A percentile compares a stretch with the other conserved stretches of the same genome.
phyloP scores from a whole-genome alignment of 2,113 vertebrate genomes.

The Syngnathus scovelli region DNA sequence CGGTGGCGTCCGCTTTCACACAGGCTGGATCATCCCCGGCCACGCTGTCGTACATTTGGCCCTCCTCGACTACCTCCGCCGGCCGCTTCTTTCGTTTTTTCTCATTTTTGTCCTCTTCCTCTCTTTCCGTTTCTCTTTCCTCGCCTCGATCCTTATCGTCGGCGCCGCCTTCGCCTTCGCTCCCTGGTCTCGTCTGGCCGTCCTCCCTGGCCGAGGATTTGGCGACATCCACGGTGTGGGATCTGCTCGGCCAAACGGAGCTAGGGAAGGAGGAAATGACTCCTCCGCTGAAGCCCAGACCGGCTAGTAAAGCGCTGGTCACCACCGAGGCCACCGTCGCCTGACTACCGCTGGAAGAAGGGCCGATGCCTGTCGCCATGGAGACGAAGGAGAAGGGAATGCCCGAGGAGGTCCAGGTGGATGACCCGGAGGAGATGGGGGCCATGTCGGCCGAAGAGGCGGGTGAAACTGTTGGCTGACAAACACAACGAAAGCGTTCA shows the following conservation, averaged over 20 bases:
- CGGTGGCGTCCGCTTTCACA: conserved; percentile 54
- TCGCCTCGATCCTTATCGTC: conserved; percentile 69
- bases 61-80: background rate
- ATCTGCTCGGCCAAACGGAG: conserved; percentile 84
- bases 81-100: conserved; percentile 43
- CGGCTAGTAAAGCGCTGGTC: conserved; percentile 90
- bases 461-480: conserved; percentile 89
- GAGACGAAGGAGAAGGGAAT: conserved; percentile 96
- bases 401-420: conserved; percentile 94
- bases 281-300: conserved; percentile 86
- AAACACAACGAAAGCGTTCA: background rate
- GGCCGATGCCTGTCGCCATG: conserved; percentile 93
- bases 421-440: conserved; percentile 95
- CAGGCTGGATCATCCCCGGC: conserved; percentile 40
- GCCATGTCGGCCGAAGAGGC: conserved; percentile 97
- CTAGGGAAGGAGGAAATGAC: conserved; percentile 94
- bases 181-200: conserved; percentile 58
- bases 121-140: conserved; percentile 68
- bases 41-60: conserved; percentile 20
- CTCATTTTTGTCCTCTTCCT: conserved; percentile 74
- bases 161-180: conserved; percentile 75
- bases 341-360: conserved; percentile 91
- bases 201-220: conserved; percentile 57
- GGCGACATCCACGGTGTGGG: conserved; percentile 34
- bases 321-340: conserved; percentile 91